Conservation (phyloP, 2,888 invertebrate species). For the Gastrophysa polygoni region DNA sequence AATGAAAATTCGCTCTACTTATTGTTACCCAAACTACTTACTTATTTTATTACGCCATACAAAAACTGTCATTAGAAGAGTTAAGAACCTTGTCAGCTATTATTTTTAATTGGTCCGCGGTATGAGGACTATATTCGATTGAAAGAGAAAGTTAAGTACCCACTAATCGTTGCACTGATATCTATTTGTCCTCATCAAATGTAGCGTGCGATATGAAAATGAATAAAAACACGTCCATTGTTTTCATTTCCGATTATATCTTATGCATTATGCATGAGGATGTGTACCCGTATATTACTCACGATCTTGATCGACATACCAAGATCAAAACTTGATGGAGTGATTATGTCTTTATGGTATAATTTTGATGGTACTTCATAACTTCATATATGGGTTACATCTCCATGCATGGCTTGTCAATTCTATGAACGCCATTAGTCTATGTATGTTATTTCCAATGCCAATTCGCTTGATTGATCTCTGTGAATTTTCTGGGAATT, state of each 20-base stretch:
- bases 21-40: neutral
- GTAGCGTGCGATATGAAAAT: slow-evolving; percentile 12
- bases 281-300: neutral
- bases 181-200: slow-evolving; percentile 16
- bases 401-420: too few species aligned
- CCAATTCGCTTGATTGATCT: too few species aligned
- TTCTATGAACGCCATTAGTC: too few species aligned
- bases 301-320: neutral
- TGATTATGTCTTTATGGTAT: neutral
- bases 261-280: slow-evolving; percentile 21
- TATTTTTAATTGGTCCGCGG: slow-evolving; percentile 11
- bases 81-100: slow-evolving; percentile 17
- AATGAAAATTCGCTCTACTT: neutral
- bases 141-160: slow-evolving; percentile 24
- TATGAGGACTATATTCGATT: slow-evolving; percentile 6
- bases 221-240: slow-evolving; percentile 22
- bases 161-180: slow-evolving; percentile 24
- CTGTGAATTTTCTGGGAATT: too few species aligned
- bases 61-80: slow-evolving; percentile 16
- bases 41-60: slow-evolving; percentile 4
- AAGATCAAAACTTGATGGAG: slow-evolving; percentile 8
- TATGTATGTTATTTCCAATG: too few species aligned
- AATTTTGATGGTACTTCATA: neutral
- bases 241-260: slow-evolving; percentile 13
- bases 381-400: too few species aligned